Base-by-base conservation (phyloP, 2,113 vertebrate genomes). In the Vicugna pacos region DNA sequence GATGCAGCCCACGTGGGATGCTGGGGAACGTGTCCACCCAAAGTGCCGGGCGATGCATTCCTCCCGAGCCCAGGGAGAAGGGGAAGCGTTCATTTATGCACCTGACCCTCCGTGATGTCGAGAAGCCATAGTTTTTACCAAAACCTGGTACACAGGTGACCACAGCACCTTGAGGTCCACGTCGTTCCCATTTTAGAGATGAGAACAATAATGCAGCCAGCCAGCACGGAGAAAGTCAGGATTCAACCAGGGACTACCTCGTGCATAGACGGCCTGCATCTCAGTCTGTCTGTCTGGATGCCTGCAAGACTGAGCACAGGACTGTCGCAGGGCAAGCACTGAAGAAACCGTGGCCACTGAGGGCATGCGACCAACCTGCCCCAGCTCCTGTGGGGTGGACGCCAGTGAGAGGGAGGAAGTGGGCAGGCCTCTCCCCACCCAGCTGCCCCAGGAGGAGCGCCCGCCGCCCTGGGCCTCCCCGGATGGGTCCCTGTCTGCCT, bases 241-340 rank as follows among this genome's bases (percentile, higher is more conserved):
- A 28, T 4, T 15, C 50, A 22, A 3, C 83, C 12, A 1, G 8
- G 35, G 46, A 3, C 56, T 20, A 16, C 35, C n/a, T 28, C 22
- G 0, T 30, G 6, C 3, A 0, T 5, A 22, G 22, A 54, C 46
- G 60, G 17, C 1, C 3, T 2, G 9, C 13, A 17, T 24, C 19
- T 0, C 32, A 13, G 20, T n/a, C n/a, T 19, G 72, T 32, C 15
- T 4, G 17, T n/a, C 6, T n/a, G 50, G n/a, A 19, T 11, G 16
- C 22, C 67, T 38, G 6, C 4, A 30, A 28, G 56, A 30, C 24
- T 28, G 2, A 5, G 72, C 13, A 1, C 50, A 0, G 46, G 22
- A 9, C 5, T 1, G 46, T 10, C 8, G 0, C 5, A 1, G 38
- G 4, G 10, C 22, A 7, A n/a, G 16, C 1, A 1, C 1, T 0